These are phyloP conservation scores for Polymixis flavicincta DNA, from an alignment of 2,888 invertebrate genomes.

Conservation along the genomic window DNA sequence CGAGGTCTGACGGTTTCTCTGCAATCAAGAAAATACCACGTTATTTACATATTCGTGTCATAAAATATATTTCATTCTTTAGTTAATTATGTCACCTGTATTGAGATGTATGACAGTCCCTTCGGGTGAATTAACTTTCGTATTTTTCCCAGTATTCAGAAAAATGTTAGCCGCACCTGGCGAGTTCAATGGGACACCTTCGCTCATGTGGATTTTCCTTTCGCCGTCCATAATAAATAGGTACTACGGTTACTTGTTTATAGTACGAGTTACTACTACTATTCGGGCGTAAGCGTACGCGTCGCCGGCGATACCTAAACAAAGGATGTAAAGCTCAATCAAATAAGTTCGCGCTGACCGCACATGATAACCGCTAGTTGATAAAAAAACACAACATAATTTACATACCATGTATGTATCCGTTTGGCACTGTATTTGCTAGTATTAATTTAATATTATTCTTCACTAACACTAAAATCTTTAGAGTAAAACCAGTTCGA, in stretches of 20 bases:
- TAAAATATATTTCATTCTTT: slow-evolving; percentile 3
- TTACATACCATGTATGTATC: slow-evolving; percentile 72
- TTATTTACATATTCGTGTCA: slow-evolving; percentile 26
- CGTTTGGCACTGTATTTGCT: slow-evolving; percentile 38
- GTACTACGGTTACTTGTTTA: slow-evolving; percentile 68
- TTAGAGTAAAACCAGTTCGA: slow-evolving; percentile 67
- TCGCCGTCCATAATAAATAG: slow-evolving; percentile 85
- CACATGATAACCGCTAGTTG: slow-evolving; percentile 80
- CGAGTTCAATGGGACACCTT: slow-evolving; percentile 85
- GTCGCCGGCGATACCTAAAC: slow-evolving; percentile 83
- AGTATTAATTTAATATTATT: slow-evolving; percentile 38
- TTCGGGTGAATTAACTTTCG: slow-evolving; percentile 81
- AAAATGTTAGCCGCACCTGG: slow-evolving; percentile 87
- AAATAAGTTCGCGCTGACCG: slow-evolving; percentile 83
- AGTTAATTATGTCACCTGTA: slow-evolving; percentile 81
- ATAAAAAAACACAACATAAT: slow-evolving; percentile 77
- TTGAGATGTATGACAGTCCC: slow-evolving; percentile 87
- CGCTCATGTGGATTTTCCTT: slow-evolving; percentile 83
- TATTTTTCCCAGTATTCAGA: slow-evolving; percentile 85
- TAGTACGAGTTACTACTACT: slow-evolving; percentile 78
- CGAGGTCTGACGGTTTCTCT: slow-evolving; percentile 86
- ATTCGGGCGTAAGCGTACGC: slow-evolving; percentile 80
- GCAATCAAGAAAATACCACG: slow-evolving; percentile 72
- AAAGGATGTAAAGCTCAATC: slow-evolving; percentile 86
- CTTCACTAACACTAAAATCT: slow-evolving; percentile 57